Evolutionary conservation across 2,888 invertebrate species (phyloP).

Genomic region (Polyploca ridens): DNA sequence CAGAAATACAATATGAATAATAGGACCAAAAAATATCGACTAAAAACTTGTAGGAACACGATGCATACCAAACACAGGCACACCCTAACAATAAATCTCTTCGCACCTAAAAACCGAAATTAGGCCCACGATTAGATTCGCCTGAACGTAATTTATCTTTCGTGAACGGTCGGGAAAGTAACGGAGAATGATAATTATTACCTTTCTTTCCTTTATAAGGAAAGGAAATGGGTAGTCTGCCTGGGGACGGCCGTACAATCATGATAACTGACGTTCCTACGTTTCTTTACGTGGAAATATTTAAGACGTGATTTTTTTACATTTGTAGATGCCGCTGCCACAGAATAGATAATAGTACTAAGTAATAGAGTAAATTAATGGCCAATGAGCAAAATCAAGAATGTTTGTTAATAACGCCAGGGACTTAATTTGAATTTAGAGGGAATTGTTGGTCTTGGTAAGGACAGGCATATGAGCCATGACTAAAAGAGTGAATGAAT

Average conservation of each 20-base stretch:
- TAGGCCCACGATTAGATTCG: slow-evolving; percentile 58
- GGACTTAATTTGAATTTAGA: no score
- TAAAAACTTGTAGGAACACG: slow-evolving; percentile 2
- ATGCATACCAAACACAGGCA: slow-evolving; percentile 18
- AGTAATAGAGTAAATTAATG: no score
- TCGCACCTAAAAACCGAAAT: slow-evolving; percentile 61
- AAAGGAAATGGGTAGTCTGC: slow-evolving; percentile 9
- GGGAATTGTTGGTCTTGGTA: no score
- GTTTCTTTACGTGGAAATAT: neutral
- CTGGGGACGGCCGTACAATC: neutral
- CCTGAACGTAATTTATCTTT: slow-evolving; percentile 58
- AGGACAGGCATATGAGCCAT: no score
- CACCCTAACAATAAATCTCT: slow-evolving; percentile 56
- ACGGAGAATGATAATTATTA: slow-evolving; percentile 41
- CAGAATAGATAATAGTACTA: no score
- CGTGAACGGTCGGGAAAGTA: slow-evolving; percentile 45
- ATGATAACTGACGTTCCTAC: neutral
- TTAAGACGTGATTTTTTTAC: no score
- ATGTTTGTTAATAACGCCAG: no score
- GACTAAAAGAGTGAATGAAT: no score
- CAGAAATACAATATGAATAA: no score
- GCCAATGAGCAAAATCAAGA: no score
- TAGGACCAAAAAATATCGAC: neutral
- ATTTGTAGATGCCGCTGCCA: no score
- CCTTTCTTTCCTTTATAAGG: slow-evolving; percentile 11